phyloP scores from a whole-genome alignment of 2,888 invertebrate genomes.

The Lymantria dispar region DNA sequence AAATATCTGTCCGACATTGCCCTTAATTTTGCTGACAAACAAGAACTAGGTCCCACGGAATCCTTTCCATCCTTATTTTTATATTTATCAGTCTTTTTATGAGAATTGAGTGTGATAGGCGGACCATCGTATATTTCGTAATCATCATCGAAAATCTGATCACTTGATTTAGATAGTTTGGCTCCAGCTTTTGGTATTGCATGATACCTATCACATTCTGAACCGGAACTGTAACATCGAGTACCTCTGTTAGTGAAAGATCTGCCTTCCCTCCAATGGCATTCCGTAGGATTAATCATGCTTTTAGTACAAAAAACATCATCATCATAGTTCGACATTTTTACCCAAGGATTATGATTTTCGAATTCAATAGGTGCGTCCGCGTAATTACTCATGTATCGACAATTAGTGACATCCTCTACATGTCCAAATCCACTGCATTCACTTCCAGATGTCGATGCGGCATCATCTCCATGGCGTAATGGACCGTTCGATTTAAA shows the following conservation, averaged over 20 bases:
- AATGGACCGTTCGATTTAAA: slow-evolving; percentile 83
- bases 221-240: slow-evolving; percentile 77
- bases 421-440: slow-evolving; percentile 77
- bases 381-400: slow-evolving; percentile 58
- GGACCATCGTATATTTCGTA: slow-evolving; percentile 63
- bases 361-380: slow-evolving; percentile 72
- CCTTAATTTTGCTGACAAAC: slow-evolving; percentile 86
- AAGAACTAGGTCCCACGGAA: slow-evolving; percentile 80
- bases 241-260: slow-evolving; percentile 66
- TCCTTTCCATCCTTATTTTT: slow-evolving; percentile 72
- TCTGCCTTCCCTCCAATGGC: slow-evolving; percentile 67
- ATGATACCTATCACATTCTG: slow-evolving; percentile 76
- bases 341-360: slow-evolving; percentile 77
- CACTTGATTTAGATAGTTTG: slow-evolving; percentile 77
- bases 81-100: slow-evolving; percentile 77
- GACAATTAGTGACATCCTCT: slow-evolving; percentile 65
- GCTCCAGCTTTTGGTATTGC: slow-evolving; percentile 68
- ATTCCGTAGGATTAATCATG: slow-evolving; percentile 60
- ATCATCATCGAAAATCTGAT: slow-evolving; percentile 79
- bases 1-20: slow-evolving; percentile 89
- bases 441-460: slow-evolving; percentile 78
- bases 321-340: slow-evolving; percentile 73
- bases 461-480: slow-evolving; percentile 73
- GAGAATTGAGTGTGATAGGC: slow-evolving; percentile 56
- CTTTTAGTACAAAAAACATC: slow-evolving; percentile 73